phyloP scores from a whole-genome alignment of 2,888 invertebrate species.

The Chaitophorus viminalis region DNA sequence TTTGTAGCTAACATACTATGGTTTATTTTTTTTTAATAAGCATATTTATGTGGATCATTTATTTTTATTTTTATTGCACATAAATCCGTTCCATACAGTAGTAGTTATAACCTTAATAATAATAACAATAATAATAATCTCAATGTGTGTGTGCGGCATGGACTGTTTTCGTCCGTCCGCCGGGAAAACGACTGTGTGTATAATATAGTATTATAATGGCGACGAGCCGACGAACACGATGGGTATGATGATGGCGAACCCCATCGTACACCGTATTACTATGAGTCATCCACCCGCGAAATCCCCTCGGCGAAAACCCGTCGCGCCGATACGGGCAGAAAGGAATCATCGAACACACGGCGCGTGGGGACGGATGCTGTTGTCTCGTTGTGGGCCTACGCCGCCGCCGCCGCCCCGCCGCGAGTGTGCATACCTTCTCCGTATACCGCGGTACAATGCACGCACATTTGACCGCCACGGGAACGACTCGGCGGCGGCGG shows the following conservation, averaged over 20 bases:
- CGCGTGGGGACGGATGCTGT: background rate
- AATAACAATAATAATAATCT: too few species aligned
- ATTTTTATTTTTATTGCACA: too few species aligned
- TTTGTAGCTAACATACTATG: too few species aligned
- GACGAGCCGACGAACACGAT: background rate
- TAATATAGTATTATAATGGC: background rate
- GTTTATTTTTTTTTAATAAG: too few species aligned
- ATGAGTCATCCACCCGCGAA: background rate
- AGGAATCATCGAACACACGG: background rate
- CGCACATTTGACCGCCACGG: conserved; percentile 38
- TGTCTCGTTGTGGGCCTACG: background rate
- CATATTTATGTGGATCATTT: too few species aligned
- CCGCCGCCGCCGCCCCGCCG: background rate
- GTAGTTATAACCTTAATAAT: too few species aligned
- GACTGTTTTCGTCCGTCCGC: too few species aligned
- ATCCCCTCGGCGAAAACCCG: background rate
- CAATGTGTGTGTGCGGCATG: too few species aligned
- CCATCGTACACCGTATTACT: background rate
- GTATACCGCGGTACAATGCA: background rate
- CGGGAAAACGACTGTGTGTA: too few species aligned
- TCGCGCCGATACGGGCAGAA: background rate
- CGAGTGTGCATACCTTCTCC: background rate
- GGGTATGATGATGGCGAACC: background rate
- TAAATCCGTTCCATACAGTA: too few species aligned
- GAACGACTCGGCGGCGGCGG: conserved; percentile 4